A percentile compares a stretch with the other conserved stretches of the same genome.
Conservation (phyloP, 2,797 vertebrate species). For the Eulemur coronatus region DNA sequence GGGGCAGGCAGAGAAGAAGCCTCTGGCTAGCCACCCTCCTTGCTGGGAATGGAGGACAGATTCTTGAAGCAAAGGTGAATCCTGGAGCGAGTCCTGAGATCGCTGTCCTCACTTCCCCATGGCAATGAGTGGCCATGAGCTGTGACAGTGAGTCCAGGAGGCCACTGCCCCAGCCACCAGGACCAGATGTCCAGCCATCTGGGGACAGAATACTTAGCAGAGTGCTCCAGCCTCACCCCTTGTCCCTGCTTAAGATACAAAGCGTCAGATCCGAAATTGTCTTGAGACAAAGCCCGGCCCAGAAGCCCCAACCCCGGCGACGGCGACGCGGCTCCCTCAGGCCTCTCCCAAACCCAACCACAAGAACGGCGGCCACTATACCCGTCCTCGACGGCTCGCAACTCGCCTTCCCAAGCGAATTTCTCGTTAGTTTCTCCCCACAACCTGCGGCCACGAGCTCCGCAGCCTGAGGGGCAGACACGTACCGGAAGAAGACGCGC, state of each 20-base stretch:
- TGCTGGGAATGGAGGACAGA: neutral
- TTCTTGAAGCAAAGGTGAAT: neutral
- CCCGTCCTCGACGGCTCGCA: rapidly evolving
- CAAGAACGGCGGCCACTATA: rapidly evolving
- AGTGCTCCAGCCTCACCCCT: neutral
- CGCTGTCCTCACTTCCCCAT: neutral
- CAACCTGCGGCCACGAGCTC: rapidly evolving
- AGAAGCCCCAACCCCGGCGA: neutral
- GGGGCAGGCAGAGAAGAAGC: neutral
- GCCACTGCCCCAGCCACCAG: neutral
- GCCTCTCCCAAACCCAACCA: too few relatives aligned
- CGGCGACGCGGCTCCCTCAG: neutral
- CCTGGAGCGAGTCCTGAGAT: neutral
- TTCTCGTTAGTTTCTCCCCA: rapidly evolving
- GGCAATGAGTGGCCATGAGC: neutral
- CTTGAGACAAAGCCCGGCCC: neutral
- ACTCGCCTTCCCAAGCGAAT: rapidly evolving
- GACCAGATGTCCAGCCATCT: neutral
- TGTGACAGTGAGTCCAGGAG: neutral
- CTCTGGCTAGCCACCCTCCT: neutral
- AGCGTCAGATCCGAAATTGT: rapidly evolving
- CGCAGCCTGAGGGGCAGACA: rapidly evolving
- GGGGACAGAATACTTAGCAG: neutral
- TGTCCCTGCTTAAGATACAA: neutral
- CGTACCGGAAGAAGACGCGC: neutral